These are phyloP conservation scores for Rhimphoctona megacephalus DNA, from an alignment of 2,888 invertebrate species.

Conservation along the genomic window DNA sequence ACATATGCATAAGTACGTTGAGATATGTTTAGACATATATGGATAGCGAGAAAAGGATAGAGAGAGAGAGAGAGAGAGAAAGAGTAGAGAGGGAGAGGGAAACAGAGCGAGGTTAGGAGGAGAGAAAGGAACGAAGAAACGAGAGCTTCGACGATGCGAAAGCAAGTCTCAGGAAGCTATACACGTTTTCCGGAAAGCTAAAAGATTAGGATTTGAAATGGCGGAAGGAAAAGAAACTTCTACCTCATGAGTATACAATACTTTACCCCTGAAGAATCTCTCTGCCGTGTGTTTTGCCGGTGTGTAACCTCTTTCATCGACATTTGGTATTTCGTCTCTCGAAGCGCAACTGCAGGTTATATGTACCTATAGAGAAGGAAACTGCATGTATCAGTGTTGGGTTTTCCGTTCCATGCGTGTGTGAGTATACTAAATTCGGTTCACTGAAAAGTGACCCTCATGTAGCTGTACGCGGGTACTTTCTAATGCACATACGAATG, in stretches of 20 bases:
- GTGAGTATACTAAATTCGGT: conserved; percentile 21
- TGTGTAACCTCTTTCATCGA: conserved; percentile 36
- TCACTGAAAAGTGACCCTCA: conserved; percentile 50
- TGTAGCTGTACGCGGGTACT: conserved; percentile 42
- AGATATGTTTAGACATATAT: background rate
- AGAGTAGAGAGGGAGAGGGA: background rate
- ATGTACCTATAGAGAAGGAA: conserved; percentile 10
- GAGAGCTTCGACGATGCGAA: conserved; percentile 50
- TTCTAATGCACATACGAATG: conserved; percentile 59
- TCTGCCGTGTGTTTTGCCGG: conserved; percentile 10
- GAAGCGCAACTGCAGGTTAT: conserved; percentile 26
- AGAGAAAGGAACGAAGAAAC: conserved; percentile 40
- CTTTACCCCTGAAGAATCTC: conserved; percentile 32
- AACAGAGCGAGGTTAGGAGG: conserved; percentile 36
- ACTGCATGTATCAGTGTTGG: conserved; percentile 20
- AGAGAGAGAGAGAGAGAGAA: conserved; percentile 8
- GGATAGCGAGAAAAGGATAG: background rate
- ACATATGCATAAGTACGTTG: background rate
- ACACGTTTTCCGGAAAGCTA: conserved; percentile 52
- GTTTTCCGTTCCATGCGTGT: background rate
- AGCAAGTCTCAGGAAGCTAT: conserved; percentile 39
- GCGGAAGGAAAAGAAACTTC: conserved; percentile 25
- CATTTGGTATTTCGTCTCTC: conserved; percentile 40
- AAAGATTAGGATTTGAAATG: conserved; percentile 55
- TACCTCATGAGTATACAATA: conserved; percentile 24